Conservation (phyloP, 2,797 vertebrate genomes). For the Uromys caudimaculatus region DNA sequence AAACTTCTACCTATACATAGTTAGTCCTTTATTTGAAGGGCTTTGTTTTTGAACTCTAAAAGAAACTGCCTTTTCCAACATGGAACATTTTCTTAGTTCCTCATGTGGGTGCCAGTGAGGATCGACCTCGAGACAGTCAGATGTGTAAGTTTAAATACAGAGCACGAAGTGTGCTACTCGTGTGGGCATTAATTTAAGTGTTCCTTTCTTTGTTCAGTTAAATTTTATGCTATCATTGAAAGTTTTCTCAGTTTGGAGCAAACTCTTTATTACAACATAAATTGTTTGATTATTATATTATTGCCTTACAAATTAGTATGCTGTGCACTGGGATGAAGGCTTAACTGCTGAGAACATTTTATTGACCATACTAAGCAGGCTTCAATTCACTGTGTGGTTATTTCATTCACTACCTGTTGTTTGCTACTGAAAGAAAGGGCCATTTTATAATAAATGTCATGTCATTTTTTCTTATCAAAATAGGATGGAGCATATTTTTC, state of each 20-base stretch:
- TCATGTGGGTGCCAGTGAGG: background rate
- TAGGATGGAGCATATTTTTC: slow-evolving; percentile 38
- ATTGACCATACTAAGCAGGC: background rate
- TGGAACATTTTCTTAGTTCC: background rate
- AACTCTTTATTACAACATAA: background rate
- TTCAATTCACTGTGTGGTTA: slow-evolving; percentile 46
- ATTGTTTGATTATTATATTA: background rate
- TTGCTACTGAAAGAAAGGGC: slow-evolving; percentile 9
- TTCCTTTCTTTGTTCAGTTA: slow-evolving; percentile 38
- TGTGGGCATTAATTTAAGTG: background rate
- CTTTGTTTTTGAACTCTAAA: slow-evolving; percentile 37
- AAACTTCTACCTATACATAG: background rate
- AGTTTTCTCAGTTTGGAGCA: background rate
- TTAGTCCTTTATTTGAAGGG: slow-evolving; percentile 31
- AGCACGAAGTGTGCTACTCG: background rate
- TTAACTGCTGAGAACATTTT: slow-evolving; percentile 46
- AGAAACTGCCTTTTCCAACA: background rate
- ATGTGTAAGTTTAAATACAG: background rate
- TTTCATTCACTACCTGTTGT: background rate
- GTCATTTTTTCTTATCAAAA: slow-evolving; percentile 42
- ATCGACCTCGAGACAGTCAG: background rate
- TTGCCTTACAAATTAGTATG: background rate
- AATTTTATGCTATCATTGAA: background rate
- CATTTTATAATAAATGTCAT: background rate
- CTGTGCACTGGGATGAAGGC: background rate